A percentile compares a stretch with the other conserved stretches of the same genome.
Evolutionary conservation across 2,113 vertebrate species (phyloP).

Genomic region (Cottus gobio): DNA sequence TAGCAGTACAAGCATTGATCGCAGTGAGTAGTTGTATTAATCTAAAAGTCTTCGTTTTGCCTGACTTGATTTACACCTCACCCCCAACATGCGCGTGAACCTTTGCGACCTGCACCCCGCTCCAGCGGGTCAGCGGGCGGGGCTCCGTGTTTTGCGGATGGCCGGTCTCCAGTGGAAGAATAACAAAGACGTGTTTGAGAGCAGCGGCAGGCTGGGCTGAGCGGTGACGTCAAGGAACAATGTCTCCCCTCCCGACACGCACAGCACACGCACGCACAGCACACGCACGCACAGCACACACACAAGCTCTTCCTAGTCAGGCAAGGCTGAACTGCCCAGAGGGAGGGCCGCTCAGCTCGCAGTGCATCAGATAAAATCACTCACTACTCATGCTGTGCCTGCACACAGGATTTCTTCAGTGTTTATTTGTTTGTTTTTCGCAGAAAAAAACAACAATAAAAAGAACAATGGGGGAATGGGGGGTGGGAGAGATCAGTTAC

Average conservation of each 20-base stretch:
- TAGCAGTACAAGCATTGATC: neutral
- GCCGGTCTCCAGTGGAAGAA: slow-evolving; percentile 90
- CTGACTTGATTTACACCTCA: neutral
- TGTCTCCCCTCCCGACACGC: slow-evolving; percentile 86
- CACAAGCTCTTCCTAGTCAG: slow-evolving; percentile 71
- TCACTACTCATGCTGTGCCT: slow-evolving; percentile 71
- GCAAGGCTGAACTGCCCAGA: slow-evolving; percentile 75
- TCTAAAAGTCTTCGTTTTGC: neutral
- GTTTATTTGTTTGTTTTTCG: neutral
- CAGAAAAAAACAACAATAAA: neutral
- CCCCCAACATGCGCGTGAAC: neutral
- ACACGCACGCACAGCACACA: slow-evolving; percentile 60
- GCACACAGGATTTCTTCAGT: slow-evolving; percentile 52
- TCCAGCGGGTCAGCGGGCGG: slow-evolving; percentile 64
- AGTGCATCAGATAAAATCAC: slow-evolving; percentile 77
- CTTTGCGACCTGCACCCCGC: slow-evolving; percentile 26
- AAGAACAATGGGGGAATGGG: slow-evolving; percentile 5
- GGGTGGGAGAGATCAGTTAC: neutral
- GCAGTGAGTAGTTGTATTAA: neutral
- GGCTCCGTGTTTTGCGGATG: slow-evolving; percentile 89
- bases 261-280: slow-evolving; percentile 57
- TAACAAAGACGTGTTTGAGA: slow-evolving; percentile 99
- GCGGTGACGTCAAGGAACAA: slow-evolving; percentile 97
- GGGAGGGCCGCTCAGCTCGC: slow-evolving; percentile 71
- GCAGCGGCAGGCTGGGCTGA: slow-evolving; percentile 87